Evolutionary conservation across 2,113 vertebrate species (phyloP), one percentile per base, ranked within the genome.

Genomic region (Nerophis lumbriciformis): DNA sequence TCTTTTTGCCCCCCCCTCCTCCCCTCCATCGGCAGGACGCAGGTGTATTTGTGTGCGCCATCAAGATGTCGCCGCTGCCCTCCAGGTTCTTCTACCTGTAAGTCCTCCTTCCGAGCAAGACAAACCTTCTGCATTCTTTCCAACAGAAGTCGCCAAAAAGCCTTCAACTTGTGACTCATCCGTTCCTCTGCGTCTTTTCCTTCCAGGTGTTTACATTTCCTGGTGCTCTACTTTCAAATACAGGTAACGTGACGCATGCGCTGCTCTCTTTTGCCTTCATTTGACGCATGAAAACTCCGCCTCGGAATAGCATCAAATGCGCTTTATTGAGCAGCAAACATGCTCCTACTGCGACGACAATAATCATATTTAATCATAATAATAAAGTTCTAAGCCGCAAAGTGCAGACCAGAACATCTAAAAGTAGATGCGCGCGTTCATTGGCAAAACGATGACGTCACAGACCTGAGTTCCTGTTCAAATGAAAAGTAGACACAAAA

Each of bases 21-120:
- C 38, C 16, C 53, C 53, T 38, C 53, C 16, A 10, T 57, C 38
- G 8, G 84, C 87, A 19, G 88, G 84, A 88, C 87, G 88, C 91
- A 92, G 91, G 90, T 92, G 91, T 78, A 89, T 83, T 75, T 72
- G 86, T 88, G 86, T 75, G 83, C 86, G 83, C 79, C 81, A 76
- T 74, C 85, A 91, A 87, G 84, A 92, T 92, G 91, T 91, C 88
- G 81, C 74, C 76, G 72, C 81, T 90, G 76, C 91, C 90, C 84
- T 91, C 91, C 66, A 90, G 90, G 85, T 90, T 90, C 85, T 84
- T 90, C 73, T 92, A 92, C 86, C 83, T 92, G 91, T 92, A 91
- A 92, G 91, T 85, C 78, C 53, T 60, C 59, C 52, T 6, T 6
- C 51, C 21, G 1, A 53, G 37, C 37, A 12, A 3, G n/a, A 8